A percentile compares a stretch with the other conserved stretches of the same genome.
Evolutionary conservation across 2,888 invertebrate genomes (phyloP).

Genomic region (Bombylius discolor): DNA sequence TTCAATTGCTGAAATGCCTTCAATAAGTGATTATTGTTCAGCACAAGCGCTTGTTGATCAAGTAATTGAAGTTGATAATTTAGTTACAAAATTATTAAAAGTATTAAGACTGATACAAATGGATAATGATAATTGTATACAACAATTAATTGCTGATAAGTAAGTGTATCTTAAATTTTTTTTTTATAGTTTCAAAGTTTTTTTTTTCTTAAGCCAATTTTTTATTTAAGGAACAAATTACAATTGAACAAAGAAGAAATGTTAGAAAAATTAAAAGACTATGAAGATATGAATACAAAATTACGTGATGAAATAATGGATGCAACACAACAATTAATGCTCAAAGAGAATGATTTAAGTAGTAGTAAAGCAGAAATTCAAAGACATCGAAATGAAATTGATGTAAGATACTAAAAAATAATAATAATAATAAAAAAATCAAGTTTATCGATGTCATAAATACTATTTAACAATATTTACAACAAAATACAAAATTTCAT

Average conservation of each 20-base stretch:
- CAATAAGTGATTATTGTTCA: conserved; percentile 40
- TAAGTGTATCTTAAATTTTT: conserved; percentile 26
- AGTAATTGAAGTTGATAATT: conserved; percentile 61
- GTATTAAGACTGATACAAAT: conserved; percentile 58
- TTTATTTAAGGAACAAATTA: conserved; percentile 29
- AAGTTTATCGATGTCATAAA: too few relatives aligned
- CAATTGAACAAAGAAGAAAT: conserved; percentile 36
- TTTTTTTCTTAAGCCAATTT: background rate
- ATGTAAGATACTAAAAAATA: conserved; percentile 37
- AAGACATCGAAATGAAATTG: conserved; percentile 43
- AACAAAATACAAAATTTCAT: too few relatives aligned
- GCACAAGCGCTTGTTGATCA: conserved; percentile 53
- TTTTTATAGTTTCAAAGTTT: background rate
- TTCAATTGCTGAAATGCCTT: conserved; percentile 38
- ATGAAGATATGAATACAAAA: conserved; percentile 42
- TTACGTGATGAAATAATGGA: conserved; percentile 44
- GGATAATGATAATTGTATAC: conserved; percentile 54
- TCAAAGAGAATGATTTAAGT: conserved; percentile 41
- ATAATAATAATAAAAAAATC: background rate
- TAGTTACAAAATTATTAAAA: conserved; percentile 59
- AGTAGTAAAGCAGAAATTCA: conserved; percentile 41
- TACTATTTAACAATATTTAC: too few relatives aligned
- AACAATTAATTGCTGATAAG: conserved; percentile 51
- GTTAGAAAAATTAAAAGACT: conserved; percentile 40
- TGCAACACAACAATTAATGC: conserved; percentile 39